These are phyloP conservation scores for Seira musarum DNA, from an alignment of 2,888 invertebrate genomes.

Conservation along the genomic window DNA sequence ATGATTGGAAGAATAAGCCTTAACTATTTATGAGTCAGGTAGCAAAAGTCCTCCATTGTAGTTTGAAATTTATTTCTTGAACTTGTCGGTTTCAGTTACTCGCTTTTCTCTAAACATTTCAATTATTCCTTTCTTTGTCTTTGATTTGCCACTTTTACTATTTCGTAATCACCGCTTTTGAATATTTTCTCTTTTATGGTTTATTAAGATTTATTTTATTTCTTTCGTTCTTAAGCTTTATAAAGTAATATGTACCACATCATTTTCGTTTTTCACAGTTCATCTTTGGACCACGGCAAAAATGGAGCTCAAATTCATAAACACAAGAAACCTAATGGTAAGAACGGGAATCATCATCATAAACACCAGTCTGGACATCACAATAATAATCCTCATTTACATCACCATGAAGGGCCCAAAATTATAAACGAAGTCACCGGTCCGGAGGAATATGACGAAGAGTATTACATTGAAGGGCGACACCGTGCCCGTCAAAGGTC, in stretches of 20 bases:
- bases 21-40: not conserved
- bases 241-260: too few relatives aligned
- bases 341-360: conserved; percentile 42
- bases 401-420: conserved; percentile 28
- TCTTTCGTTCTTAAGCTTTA: not conserved
- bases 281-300: conserved; percentile 3
- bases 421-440: conserved; percentile 41
- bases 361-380: not conserved
- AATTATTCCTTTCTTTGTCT: too few relatives aligned
- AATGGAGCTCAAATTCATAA: conserved; percentile 34
- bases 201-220: not conserved
- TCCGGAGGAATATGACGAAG: conserved; percentile 58
- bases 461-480: conserved; percentile 61
- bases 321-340: conserved; percentile 51
- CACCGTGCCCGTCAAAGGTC: conserved; percentile 41
- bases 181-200: not conserved
- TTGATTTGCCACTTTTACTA: too few relatives aligned
- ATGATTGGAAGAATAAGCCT: not conserved
- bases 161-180: too few relatives aligned
- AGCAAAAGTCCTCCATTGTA: not conserved
- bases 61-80: not conserved
- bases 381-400: conserved; percentile 24
- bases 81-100: not conserved
- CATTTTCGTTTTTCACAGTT: conserved; percentile 5
- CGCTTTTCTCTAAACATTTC: not conserved